Evolutionary conservation across 2,797 vertebrate species (phyloP).

Genomic region (Falco peregrinus): DNA sequence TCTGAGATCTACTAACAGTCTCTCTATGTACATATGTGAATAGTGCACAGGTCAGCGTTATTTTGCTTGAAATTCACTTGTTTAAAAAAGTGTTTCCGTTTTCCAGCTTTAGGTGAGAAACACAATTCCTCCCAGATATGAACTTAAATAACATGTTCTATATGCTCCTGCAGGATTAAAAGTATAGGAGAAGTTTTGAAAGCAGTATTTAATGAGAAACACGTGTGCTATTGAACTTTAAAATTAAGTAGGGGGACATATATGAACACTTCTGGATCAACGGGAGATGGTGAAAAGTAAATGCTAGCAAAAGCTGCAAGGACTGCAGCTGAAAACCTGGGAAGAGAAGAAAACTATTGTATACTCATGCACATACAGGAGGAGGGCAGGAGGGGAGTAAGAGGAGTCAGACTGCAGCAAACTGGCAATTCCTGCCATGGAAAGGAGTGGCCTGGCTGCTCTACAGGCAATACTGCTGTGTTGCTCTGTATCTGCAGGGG

Average conservation of each 20-base stretch:
- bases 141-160: not conserved
- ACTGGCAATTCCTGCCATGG: not conserved
- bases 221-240: not conserved
- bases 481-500: not conserved
- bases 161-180: not conserved
- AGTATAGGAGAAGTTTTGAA: not conserved
- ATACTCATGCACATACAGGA: accelerated
- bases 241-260: not conserved
- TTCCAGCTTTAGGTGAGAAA: not conserved
- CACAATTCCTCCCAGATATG: not conserved
- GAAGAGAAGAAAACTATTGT: not conserved
- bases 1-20: not conserved
- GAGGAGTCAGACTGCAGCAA: not conserved
- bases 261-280: slow-evolving; percentile 74
- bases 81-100: not conserved
- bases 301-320: slow-evolving; percentile 52
- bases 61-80: not conserved
- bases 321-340: not conserved
- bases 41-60: not conserved
- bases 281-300: slow-evolving; percentile 78
- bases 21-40: not conserved
- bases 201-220: not conserved
- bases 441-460: accelerated
- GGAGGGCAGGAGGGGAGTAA: not conserved
- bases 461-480: not conserved